Conservation (phyloP, 2,113 vertebrate genomes). For the Nothoprocta pentlandii region DNA sequence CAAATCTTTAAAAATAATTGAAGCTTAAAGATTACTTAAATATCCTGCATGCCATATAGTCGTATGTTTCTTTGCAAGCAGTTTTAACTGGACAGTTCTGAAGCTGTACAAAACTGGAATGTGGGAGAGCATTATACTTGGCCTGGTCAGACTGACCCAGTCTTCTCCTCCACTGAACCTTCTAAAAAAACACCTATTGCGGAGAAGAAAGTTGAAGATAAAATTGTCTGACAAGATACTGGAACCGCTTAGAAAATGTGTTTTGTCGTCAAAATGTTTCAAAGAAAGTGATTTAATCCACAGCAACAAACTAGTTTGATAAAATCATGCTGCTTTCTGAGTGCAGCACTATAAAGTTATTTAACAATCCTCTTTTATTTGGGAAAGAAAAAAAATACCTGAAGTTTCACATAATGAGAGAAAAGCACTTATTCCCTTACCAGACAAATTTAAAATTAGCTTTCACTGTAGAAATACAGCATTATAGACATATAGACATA, state of each 20-base stretch:
- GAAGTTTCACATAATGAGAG: background rate
- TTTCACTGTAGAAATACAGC: slow-evolving; percentile 13
- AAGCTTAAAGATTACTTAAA: background rate
- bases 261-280: slow-evolving; percentile 37
- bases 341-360: background rate
- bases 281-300: slow-evolving; percentile 16
- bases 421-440: background rate
- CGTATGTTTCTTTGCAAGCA: background rate
- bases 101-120: slow-evolving; percentile 40
- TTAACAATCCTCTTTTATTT: background rate
- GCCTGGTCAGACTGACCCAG: slow-evolving; percentile 64
- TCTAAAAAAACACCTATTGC: slow-evolving; percentile 29
- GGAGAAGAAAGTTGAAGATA: slow-evolving; percentile 47
- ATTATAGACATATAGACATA: background rate
- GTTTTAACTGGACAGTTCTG: slow-evolving; percentile 7
- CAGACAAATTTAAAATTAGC: background rate
- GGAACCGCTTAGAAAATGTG: slow-evolving; percentile 36
- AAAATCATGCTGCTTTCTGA: slow-evolving; percentile 22
- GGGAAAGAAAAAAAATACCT: background rate
- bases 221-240: slow-evolving; percentile 16
- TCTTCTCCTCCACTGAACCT: slow-evolving; percentile 10
- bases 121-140: background rate
- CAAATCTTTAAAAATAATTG: background rate
- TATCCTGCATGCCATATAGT: background rate
- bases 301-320: slow-evolving; percentile 27